A percentile compares a stretch with the other conserved stretches of the same genome.
phyloP scores from a whole-genome alignment of 2,888 invertebrate genomes.

The Eupeodes latifasciatus region DNA sequence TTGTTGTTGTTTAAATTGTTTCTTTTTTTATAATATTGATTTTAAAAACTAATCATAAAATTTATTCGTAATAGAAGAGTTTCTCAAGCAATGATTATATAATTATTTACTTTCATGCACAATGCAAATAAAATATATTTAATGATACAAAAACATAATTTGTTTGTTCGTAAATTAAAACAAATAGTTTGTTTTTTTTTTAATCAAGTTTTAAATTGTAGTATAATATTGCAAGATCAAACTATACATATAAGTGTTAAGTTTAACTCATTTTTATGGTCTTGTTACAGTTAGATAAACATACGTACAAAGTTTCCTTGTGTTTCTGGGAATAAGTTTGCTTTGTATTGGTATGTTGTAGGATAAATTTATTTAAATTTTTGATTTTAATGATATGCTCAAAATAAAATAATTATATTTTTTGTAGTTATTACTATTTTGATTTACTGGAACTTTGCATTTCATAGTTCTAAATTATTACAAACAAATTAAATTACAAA shows the following conservation, averaged over 20 bases:
- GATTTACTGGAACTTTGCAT: background rate
- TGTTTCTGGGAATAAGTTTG: conserved; percentile 24
- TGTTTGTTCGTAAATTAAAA: conserved; percentile 1
- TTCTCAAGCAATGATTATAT: conserved; percentile 71
- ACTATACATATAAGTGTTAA: conserved; percentile 21
- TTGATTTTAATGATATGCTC: conserved; percentile 58
- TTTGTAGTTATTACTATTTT: background rate
- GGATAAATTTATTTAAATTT: background rate
- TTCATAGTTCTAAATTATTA: background rate
- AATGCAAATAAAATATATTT: conserved; percentile 35
- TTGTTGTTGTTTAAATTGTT: conserved; percentile 51
- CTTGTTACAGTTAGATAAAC: conserved; percentile 33
- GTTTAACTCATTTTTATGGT: conserved; percentile 49
- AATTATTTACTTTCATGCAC: conserved; percentile 29
- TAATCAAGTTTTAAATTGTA: conserved; percentile 12
- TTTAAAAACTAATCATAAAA: conserved; percentile 52
- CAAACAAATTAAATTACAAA: background rate
- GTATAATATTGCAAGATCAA: conserved; percentile 35
- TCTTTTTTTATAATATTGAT: conserved; percentile 16
- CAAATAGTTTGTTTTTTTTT: conserved; percentile 10
- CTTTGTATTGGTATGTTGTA: conserved; percentile 15
- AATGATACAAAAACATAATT: conserved; percentile 53
- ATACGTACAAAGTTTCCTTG: conserved; percentile 12
- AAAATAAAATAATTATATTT: conserved; percentile 58
- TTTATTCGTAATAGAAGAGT: conserved; percentile 68